Base-by-base conservation (phyloP, 2,113 vertebrate species). In the Tachycineta bicolor region DNA sequence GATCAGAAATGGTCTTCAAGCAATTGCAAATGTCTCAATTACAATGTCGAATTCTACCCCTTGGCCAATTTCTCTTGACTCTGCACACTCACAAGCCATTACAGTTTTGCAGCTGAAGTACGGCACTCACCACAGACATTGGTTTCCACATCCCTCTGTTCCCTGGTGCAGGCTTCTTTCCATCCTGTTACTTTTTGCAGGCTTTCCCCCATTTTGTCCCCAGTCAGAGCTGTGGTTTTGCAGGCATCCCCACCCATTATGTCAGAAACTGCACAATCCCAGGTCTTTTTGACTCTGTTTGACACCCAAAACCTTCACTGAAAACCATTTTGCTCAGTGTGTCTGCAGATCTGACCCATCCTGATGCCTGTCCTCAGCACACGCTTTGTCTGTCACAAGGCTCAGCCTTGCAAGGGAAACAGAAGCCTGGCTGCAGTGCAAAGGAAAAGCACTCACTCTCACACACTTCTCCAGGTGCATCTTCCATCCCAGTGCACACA, bases 301-400 rank as follows among this genome's bases (percentile, higher is more conserved):
- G 11, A 11, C 29, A 26, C 0, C 31, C 50, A 46, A 37, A 88
- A 39, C 26, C 21, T 76, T 83, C 41, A 24, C 26, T 43, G 52
- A 60, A 46, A 53, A 77, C 14, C 0, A 0, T 47, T 79, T 71
- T 79, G 18, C 29, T 75, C n/a, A 68, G 53, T 64, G 17, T 56
- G 49, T 86, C 20, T 69, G 63, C 53, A 44, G 25, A 37, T 39
- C 56, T 55, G 25, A 50, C 14, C 50, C 14, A 3, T 44, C 24
- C 50, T 46, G 28, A 44, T 47, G 16, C 3, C 0, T 3, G 4
- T 69, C 16, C 18, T 22, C 37, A 15, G 33, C 9, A 12, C 18
- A 37, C 0, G 0, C 56, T 34, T 39, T 68, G 23, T 43, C 39
- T 75, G 29, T 53, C 19, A 4, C 23, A 46, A 25, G 67, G 65